A percentile compares a stretch with the other conserved stretches of the same genome.
Evolutionary conservation across 2,797 vertebrate genomes (phyloP).

Genomic region (Enteromius fasciolatus): DNA sequence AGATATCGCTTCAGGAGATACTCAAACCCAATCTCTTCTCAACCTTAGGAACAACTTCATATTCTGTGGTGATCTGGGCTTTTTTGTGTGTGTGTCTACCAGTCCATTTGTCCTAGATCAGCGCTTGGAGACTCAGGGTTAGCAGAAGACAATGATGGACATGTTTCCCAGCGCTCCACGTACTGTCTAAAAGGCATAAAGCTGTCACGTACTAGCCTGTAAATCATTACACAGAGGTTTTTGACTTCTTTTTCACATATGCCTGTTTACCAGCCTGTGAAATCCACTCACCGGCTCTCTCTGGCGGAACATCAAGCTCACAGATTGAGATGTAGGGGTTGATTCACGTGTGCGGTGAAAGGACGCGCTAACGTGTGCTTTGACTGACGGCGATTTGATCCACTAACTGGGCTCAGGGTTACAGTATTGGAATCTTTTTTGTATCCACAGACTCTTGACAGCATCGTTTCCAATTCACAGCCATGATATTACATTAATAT

Average conservation of each 20-base stretch:
- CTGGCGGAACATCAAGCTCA: conserved; percentile 70
- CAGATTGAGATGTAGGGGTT: conserved; percentile 74
- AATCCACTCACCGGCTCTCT: conserved; percentile 76
- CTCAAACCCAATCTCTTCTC: conserved; percentile 21
- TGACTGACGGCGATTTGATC: conserved; percentile 42
- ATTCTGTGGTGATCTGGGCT: not conserved
- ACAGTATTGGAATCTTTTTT: conserved; percentile 17
- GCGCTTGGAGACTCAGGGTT: conserved; percentile 61
- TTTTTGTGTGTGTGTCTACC: not conserved
- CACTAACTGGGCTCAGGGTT: conserved; percentile 11
- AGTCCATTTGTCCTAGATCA: conserved; percentile 9
- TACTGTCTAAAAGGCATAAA: conserved; percentile 77
- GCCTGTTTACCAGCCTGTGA: conserved; percentile 80
- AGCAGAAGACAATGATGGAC: conserved; percentile 75
- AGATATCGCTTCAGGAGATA: conserved; percentile 5
- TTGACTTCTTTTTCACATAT: conserved; percentile 78
- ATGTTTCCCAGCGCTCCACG: conserved; percentile 68
- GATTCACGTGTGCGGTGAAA: conserved; percentile 59
- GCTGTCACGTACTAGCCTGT: conserved; percentile 76
- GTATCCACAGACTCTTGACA: not conserved
- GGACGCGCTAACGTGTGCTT: conserved; percentile 34
- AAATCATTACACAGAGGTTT: conserved; percentile 80
- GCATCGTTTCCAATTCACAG: conserved; percentile 2
- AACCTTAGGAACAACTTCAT: conserved; percentile 7
- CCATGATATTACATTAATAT: no score